Evolutionary conservation across 2,888 invertebrate species (phyloP).

Genomic region (Aelia acuminata): DNA sequence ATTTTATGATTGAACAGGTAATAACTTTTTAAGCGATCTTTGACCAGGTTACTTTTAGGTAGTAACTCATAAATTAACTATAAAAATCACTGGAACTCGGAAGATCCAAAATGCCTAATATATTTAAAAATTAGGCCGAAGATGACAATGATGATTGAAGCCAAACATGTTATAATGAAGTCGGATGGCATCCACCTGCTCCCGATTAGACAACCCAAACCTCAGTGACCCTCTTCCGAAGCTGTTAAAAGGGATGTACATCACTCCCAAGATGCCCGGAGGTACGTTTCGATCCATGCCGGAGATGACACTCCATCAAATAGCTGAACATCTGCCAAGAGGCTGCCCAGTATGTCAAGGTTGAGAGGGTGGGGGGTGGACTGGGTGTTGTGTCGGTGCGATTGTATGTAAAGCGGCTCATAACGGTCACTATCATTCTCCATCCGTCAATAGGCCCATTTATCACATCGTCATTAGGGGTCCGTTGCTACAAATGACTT

Average conservation of each 20-base stretch:
- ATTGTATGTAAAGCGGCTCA: conserved; percentile 44
- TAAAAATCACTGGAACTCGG: too few relatives aligned
- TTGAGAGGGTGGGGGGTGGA: conserved; percentile 11
- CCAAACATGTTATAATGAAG: background rate
- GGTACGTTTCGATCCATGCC: background rate
- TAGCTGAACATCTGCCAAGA: conserved; percentile 35
- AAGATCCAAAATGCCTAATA: background rate
- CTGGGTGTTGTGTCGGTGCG: conserved; percentile 14
- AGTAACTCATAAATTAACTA: too few relatives aligned
- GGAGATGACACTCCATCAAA: conserved; percentile 38
- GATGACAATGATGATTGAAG: background rate
- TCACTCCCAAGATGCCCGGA: background rate
- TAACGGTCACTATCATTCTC: conserved; percentile 32
- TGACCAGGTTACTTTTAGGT: too few relatives aligned
- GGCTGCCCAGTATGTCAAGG: conserved; percentile 26
- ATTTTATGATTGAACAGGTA: too few relatives aligned
- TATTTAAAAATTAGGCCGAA: background rate
- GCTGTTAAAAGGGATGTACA: background rate
- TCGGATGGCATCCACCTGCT: background rate
- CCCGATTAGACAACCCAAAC: background rate
- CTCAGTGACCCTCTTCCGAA: background rate
- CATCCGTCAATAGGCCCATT: conserved; percentile 47
- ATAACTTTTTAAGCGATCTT: too few relatives aligned
- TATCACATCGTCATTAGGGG: conserved; percentile 40
- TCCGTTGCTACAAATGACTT: background rate